These are phyloP conservation scores for Drosophila yakuba DNA, from an alignment of 1,140 invertebrate species.

Conservation along the genomic window DNA sequence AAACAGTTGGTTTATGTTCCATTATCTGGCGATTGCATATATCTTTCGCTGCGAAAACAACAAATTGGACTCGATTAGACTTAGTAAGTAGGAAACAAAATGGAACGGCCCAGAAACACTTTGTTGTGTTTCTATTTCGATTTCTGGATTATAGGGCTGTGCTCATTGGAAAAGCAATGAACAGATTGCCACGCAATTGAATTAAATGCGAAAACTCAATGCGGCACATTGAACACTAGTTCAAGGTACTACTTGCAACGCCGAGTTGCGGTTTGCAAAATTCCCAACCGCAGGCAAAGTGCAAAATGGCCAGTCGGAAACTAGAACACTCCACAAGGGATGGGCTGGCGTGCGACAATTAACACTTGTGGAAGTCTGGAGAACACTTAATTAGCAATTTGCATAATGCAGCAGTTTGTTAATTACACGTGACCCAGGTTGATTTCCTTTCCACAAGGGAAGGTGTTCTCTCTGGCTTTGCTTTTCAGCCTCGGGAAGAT, in stretches of 20 bases:
- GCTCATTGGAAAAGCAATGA: conserved; percentile 9
- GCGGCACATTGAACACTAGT: conserved; percentile 34
- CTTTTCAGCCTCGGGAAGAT: neutral
- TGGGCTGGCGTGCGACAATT: conserved; percentile 50
- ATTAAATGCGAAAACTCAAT: conserved; percentile 28
- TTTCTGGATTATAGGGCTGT: neutral
- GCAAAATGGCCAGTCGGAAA: conserved; percentile 25
- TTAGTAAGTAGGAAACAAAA: conserved; percentile 10
- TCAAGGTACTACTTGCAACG: conserved; percentile 29
- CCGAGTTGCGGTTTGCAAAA: conserved; percentile 29
- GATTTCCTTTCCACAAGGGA: conserved; percentile 21
- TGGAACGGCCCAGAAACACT: neutral
- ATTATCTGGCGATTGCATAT: no score
- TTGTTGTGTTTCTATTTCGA: conserved; percentile 5
- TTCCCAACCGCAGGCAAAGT: conserved; percentile 33
- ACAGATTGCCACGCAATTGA: conserved; percentile 11
- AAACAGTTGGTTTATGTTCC: neutral
- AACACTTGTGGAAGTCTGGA: conserved; percentile 61
- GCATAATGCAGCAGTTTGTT: conserved; percentile 49
- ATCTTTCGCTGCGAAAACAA: neutral
- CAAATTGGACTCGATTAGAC: conserved; percentile 6
- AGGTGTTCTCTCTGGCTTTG: neutral
- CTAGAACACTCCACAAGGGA: conserved; percentile 23
- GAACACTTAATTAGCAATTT: conserved; percentile 60
- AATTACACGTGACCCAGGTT: conserved; percentile 72